Base-by-base conservation (phyloP, 2,888 invertebrate species). In the Drosophila vallismaia region DNA sequence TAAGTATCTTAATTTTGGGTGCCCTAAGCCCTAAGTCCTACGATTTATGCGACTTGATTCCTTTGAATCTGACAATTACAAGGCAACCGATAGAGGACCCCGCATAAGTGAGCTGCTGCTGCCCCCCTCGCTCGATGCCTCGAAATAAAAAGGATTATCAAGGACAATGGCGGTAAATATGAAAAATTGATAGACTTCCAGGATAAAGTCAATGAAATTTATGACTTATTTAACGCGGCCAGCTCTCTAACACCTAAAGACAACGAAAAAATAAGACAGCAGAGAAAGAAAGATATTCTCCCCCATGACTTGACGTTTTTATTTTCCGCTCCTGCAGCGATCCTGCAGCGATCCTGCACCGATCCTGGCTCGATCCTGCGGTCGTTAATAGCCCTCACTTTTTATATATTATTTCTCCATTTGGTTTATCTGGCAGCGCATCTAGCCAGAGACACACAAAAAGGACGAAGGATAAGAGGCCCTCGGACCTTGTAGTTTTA, bases 171-270 rank as follows among this genome's bases (percentile, higher is more conserved):
- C 49, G 57, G 79, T 81, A 85, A 88, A 86, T 88, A 86, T 84
- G 80, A 82, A 76, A 71, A 80, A 77, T 73, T 76, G 86, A 85
- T 86, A 68, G 69, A 55, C 62, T 55, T 51, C 56, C 66, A 71
- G 86, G 89, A 89, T 88, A 88, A 88, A 79, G 88, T 87, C 88
- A 81, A 71, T 74, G 79, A 83, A 79, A 88, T 88, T 89, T 88
- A 89, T 86, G 89, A 81, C 88, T 87, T 85, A 75, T 54, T 75
- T 77, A 82, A 76, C 79, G 66, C 71, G 40, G 53, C 24, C 24
- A 19, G 44, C 5, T 42, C 40, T 42, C 40, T 19, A 42, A 42
- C 40, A 42, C 19, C 40, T 42, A 3, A n/a, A 9, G 0, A 42
- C 7, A 38, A n/a, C 4, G 2, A 42, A 8, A 38, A 38, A 9